phyloP scores from a whole-genome alignment of 2,888 invertebrate genomes.

The Philaethria dido region DNA sequence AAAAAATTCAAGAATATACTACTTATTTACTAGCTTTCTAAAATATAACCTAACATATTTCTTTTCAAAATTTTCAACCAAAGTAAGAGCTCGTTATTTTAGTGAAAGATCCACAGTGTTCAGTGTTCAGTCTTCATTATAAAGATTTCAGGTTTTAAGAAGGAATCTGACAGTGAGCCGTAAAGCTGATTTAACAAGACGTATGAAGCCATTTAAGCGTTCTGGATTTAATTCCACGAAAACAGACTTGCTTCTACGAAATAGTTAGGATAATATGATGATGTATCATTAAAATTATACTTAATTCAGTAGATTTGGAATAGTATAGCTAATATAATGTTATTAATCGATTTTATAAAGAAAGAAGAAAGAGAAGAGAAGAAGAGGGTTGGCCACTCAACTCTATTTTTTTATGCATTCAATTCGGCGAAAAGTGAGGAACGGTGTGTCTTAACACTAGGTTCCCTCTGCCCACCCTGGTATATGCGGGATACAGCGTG shows the following conservation, averaged over 20 bases:
- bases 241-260: slow-evolving; percentile 12
- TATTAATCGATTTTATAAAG: too few relatives aligned
- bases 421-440: too few relatives aligned
- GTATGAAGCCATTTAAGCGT: slow-evolving; percentile 32
- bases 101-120: slow-evolving; percentile 12
- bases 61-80: background rate
- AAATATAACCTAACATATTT: background rate
- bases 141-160: slow-evolving; percentile 30
- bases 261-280: slow-evolving; percentile 18
- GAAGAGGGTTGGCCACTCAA: too few relatives aligned
- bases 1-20: background rate
- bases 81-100: slow-evolving; percentile 8
- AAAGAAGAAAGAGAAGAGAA: too few relatives aligned
- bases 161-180: slow-evolving; percentile 29
- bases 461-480: too few relatives aligned
- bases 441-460: too few relatives aligned
- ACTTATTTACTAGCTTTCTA: background rate
- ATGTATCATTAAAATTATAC: background rate
- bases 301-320: background rate
- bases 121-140: slow-evolving; percentile 22
- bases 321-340: background rate
- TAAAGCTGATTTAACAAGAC: slow-evolving; percentile 31
- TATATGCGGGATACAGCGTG: too few relatives aligned
- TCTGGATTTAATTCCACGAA: slow-evolving; percentile 24
- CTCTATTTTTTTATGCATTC: too few relatives aligned